These are phyloP conservation scores for Amiota minor DNA, from an alignment of 2,888 invertebrate species.

Conservation along the genomic window DNA sequence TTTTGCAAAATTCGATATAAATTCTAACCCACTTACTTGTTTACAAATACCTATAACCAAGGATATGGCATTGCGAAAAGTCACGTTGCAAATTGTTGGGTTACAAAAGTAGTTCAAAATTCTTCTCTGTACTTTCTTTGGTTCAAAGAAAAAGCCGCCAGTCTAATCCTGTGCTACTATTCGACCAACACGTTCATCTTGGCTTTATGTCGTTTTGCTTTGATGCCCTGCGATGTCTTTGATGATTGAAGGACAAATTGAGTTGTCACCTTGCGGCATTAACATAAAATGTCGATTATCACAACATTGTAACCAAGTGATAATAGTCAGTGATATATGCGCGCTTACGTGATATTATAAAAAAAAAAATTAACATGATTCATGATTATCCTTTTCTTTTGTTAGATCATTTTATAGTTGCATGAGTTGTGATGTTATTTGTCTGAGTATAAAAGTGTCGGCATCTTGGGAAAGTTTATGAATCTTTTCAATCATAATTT, in stretches of 20 bases:
- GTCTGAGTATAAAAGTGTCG: too few species aligned
- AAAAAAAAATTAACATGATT: slow-evolving; percentile 56
- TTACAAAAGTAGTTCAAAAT: slow-evolving; percentile 37
- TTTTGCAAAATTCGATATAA: slow-evolving; percentile 8
- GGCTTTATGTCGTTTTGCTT: slow-evolving; percentile 4
- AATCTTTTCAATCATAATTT: too few species aligned
- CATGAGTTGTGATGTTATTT: neutral
- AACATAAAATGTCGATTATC: slow-evolving; percentile 61
- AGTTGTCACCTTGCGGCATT: slow-evolving; percentile 60
- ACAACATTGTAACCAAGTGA: slow-evolving; percentile 25
- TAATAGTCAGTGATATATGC: neutral
- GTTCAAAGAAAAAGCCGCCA: neutral
- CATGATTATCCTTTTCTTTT: slow-evolving; percentile 57
- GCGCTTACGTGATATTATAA: slow-evolving; percentile 60
- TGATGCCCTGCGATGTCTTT: neutral
- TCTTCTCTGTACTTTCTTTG: slow-evolving; percentile 24
- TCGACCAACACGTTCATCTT: slow-evolving; percentile 50
- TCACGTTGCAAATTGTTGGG: neutral
- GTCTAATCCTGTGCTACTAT: slow-evolving; percentile 48
- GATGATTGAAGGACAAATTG: slow-evolving; percentile 52
- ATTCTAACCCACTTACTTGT: neutral
- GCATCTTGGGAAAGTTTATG: too few species aligned
- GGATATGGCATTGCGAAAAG: neutral
- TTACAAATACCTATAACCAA: neutral
- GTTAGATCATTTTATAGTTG: neutral